Conservation (phyloP, 2,888 invertebrate genomes). For the Prenolepis imparis region DNA sequence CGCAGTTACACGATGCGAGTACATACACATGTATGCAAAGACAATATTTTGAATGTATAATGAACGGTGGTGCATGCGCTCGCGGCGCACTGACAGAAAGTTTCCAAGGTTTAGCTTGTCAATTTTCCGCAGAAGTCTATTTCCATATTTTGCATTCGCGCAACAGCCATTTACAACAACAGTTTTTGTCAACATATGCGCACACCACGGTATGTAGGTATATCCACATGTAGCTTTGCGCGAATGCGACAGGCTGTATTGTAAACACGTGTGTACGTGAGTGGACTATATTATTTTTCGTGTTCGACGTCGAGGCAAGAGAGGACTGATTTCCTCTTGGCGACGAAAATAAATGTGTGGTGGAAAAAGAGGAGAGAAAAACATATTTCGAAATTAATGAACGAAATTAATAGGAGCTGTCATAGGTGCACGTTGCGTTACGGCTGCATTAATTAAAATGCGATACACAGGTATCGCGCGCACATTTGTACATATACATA, state of each 20-base stretch:
- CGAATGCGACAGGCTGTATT: conserved; percentile 20
- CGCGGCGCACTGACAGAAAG: conserved; percentile 52
- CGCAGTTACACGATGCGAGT: conserved; percentile 61
- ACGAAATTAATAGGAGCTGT: conserved; percentile 64
- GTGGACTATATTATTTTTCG: conserved; percentile 53
- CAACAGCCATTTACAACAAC: conserved; percentile 33
- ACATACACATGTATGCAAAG: conserved; percentile 71
- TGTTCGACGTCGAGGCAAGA: conserved; percentile 53
- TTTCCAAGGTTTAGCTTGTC: conserved; percentile 51
- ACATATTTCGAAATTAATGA: conserved; percentile 71
- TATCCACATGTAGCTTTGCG: background rate
- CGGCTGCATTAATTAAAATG: conserved; percentile 53
- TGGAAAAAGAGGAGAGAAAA: conserved; percentile 46
- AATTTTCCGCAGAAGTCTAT: conserved; percentile 43
- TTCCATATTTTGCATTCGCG: conserved; percentile 55
- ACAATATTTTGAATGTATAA: conserved; percentile 83
- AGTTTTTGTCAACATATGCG: conserved; percentile 30
- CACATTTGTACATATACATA: background rate
- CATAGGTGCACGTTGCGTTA: conserved; percentile 33
- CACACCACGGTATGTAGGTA: background rate
- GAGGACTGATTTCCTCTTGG: conserved; percentile 62
- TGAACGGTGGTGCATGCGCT: conserved; percentile 70
- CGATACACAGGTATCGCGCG: conserved; percentile 36
- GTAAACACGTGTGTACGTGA: conserved; percentile 11
- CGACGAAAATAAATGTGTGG: conserved; percentile 61